Base-by-base conservation (phyloP, 2,113 vertebrate species). In the Oryzias curvinotus region DNA sequence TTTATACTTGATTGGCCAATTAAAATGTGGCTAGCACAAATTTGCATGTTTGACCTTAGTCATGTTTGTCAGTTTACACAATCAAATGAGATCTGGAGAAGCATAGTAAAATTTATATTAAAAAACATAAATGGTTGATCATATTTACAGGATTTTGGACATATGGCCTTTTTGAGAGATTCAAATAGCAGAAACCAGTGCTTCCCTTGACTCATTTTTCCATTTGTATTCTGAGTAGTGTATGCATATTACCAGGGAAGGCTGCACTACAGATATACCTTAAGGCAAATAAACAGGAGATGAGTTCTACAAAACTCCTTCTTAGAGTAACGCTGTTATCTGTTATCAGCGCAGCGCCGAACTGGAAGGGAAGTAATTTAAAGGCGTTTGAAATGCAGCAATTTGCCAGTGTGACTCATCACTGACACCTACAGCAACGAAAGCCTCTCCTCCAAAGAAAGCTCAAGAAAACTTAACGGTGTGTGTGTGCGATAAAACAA, bases 331-430 rank as follows among this genome's bases (percentile, higher is more conserved):
- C 92, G 88, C 80, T 90, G 90, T 92, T 92, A 92, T 92, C 88
- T 62, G 90, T 92, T 90, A 92, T 91, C 89, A 87, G 87, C 49
- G 69, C 86, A 70, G 83, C 82, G 82, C 77, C 85, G 60, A 61
- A 90, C 90, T 90, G 89, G 84, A 90, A 89, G 87, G 87, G 86
- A 91, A 92, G 92, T 91, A 68, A 91, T 93, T 91, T 91, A 91
- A 89, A 87, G 87, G 85, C 57, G 88, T 88, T 92, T 91, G 90
- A 91, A 91, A 92, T 77, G 79, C 84, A 71, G 89, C 88, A 90
- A 93, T 92, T 91, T 92, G 88, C 84, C 71, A 77, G 88, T 87
- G 89, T 93, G 91, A 92, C 85, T 93, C 92, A 92, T 91, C 87
- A 63, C 77, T 83, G 71, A 91, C 90, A 91, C 90, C 91, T 90